Conservation (phyloP, 2,113 vertebrate species). For the Microcebus ravelobensis region DNA sequence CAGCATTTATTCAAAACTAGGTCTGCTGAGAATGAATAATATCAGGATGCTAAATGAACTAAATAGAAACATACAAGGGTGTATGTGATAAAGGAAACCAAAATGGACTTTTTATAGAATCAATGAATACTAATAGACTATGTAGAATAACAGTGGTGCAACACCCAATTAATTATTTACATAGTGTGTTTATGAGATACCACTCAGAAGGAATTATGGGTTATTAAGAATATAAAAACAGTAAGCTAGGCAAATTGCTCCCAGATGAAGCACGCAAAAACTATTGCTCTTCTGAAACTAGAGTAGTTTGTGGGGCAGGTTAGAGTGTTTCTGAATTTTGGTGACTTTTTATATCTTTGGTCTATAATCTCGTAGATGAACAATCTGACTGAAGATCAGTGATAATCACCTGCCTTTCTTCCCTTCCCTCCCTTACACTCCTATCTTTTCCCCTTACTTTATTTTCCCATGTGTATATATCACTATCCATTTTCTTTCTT, state of each 20-base stretch:
- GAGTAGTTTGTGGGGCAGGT: not conserved
- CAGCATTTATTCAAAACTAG: not conserved
- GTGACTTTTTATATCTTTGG: not conserved
- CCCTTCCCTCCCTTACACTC: not conserved
- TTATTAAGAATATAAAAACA: not conserved
- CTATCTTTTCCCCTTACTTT: not conserved
- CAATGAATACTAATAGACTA: not conserved
- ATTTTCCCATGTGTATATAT: not conserved
- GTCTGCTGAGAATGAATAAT: not conserved
- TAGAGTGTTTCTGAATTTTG: not conserved
- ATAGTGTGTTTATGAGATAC: not conserved
- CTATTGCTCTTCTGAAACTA: not conserved
- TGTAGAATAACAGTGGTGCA: not conserved
- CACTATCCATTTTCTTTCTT: not conserved
- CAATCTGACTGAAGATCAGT: not conserved
- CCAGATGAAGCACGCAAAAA: not conserved
- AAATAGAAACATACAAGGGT: not conserved
- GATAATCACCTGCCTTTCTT: not conserved
- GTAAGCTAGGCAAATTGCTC: not conserved
- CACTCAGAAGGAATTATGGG: not conserved
- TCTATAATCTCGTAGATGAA: not conserved
- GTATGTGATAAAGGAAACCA: not conserved
- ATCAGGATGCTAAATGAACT: not conserved
- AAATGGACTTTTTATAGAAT: not conserved
- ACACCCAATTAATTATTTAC: constrained; percentile 14